These are phyloP conservation scores for Scortum barcoo DNA, from an alignment of 2,113 vertebrate species.

Conservation along the genomic window DNA sequence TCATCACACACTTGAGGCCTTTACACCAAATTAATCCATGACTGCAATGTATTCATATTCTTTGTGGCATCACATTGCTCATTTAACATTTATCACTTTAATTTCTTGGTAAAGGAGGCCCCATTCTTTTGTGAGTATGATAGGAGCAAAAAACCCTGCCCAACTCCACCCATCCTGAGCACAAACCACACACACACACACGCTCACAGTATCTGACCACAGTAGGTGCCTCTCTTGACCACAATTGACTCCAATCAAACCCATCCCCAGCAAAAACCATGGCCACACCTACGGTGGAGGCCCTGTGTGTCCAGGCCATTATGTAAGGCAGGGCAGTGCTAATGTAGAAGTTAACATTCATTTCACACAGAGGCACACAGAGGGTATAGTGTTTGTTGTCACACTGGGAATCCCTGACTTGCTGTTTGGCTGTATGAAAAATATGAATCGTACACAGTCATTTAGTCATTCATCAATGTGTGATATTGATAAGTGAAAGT, in stretches of 20 bases:
- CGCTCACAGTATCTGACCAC: slow-evolving; percentile 49
- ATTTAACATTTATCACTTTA: slow-evolving; percentile 47
- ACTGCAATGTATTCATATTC: neutral
- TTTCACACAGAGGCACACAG: neutral
- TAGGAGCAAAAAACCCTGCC: slow-evolving; percentile 46
- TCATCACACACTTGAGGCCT: neutral
- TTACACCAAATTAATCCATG: neutral
- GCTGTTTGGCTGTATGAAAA: neutral
- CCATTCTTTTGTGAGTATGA: slow-evolving; percentile 46
- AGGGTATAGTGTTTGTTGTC: slow-evolving; percentile 21
- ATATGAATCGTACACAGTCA: slow-evolving; percentile 5
- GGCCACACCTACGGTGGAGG: slow-evolving; percentile 33
- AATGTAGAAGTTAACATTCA: neutral
- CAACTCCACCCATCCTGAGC: slow-evolving; percentile 69
- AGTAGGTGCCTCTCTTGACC: slow-evolving; percentile 40
- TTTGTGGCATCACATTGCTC: slow-evolving; percentile 5
- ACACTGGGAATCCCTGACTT: slow-evolving; percentile 24
- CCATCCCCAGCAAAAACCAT: slow-evolving; percentile 7
- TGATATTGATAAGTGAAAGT: slow-evolving; percentile 57
- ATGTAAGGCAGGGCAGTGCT: neutral
- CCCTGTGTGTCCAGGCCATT: neutral
- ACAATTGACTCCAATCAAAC: slow-evolving; percentile 56
- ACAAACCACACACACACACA: slow-evolving; percentile 41
- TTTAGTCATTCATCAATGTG: slow-evolving; percentile 23
- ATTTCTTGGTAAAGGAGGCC: slow-evolving; percentile 41